These are phyloP conservation scores for Scomber scombrus DNA, from an alignment of 2,113 vertebrate genomes.

Conservation along the genomic window DNA sequence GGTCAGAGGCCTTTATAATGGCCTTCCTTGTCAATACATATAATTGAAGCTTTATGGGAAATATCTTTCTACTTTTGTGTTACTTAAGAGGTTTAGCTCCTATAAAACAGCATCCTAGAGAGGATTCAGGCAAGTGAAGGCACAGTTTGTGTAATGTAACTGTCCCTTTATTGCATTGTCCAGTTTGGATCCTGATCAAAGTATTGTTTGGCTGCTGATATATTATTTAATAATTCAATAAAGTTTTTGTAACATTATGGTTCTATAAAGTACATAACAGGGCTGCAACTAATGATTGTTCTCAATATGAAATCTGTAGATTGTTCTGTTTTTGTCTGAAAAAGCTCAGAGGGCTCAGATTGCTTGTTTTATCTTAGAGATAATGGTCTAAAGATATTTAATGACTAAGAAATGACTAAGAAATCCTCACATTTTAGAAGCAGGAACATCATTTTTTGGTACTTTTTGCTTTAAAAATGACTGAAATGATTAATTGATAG, in stretches of 20 bases:
- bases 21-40: not conserved
- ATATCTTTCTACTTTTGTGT: not conserved
- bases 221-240: not conserved
- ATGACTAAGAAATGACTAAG: no score
- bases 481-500: no score
- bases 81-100: not conserved
- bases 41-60: not conserved
- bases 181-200: not conserved
- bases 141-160: not conserved
- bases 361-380: not conserved
- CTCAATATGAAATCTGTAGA: no score
- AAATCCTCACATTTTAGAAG: no score
- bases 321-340: not conserved
- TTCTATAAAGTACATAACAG: no score
- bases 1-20: not conserved
- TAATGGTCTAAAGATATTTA: not conserved
- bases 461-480: no score
- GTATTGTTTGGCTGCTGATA: not conserved
- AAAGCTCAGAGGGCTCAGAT: not conserved
- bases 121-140: conserved; percentile 6
- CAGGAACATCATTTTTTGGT: no score
- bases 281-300: no score
- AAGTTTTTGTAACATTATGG: not conserved
- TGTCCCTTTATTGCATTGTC: not conserved
- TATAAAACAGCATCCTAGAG: not conserved